Base-by-base conservation (phyloP, 2,888 invertebrate species). In the Urechis unicinctus region DNA sequence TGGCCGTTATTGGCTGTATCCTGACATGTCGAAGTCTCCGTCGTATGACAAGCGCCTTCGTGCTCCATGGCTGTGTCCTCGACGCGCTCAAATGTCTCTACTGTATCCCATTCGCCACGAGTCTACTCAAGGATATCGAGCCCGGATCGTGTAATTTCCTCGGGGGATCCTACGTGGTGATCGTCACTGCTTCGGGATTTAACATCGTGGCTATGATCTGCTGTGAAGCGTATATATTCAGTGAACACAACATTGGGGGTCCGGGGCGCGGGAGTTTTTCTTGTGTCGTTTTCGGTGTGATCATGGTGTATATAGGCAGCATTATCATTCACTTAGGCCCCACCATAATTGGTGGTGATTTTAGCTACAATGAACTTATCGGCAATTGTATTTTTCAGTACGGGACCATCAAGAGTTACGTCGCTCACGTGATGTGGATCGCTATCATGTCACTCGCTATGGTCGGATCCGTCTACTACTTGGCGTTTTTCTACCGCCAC, bases 141-240 rank as follows among this genome's bases (percentile, higher is more conserved):
- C 74, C 75, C 1, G 54, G 61, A 0, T 69, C 71, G 57, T 78
- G 78, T 63, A 67, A 67, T 31, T 60, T 72, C 25, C 68, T 75
- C 21, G 78, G 76, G 13, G 72, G 73, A 2, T 66, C 69, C 25
- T 77, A 72, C 63, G 74, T 77, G 52, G 68, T 77, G 49, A 64
- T 76, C 3, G 68, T 75, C 24, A 77, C 77, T 3, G 72, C 73
- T n/a, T 74, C 73, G 17, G 70, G 73, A 28, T 76, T 77, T 64
- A 78, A 78, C 61, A 71, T 77, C 64, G 71, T 78, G 13, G 76
- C 77, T n/a, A 77, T 77, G 72, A 71, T 76, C 22, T 76, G 75
- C 54, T 72, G 75, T 3, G 78, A 78, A 61, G 78, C 76, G 6
- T 75, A 75, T 62, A 70, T 73, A 2, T 75, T 77, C 58, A 72